Base-by-base conservation (phyloP, 2,888 invertebrate species). In the Machimus rusticus region DNA sequence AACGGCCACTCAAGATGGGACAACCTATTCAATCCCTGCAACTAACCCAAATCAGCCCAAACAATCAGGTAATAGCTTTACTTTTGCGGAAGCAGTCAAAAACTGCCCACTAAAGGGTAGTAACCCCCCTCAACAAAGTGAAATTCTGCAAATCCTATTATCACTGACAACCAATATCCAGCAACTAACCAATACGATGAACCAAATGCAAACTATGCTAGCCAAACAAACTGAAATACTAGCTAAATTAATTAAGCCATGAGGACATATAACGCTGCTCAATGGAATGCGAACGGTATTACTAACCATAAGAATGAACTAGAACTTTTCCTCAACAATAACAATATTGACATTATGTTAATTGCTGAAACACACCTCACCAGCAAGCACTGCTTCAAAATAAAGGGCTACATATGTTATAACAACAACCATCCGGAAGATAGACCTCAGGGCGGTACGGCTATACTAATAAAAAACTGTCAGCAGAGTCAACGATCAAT, bases 271-370 rank as follows among this genome's bases (percentile, higher is more conserved):
- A 76, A 5, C 28, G 28, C 12, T 31, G 76, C 76, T 19, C 76
- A 76, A 76, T 76, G 76, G 76, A 76, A 76, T 31, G 76, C 76
- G 14, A 76, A 76, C 76, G 76, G 76, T 37, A n/a, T 76, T 9
- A n/a, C 76, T 37, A 76, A 76, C 34, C 76, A 76, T 34, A 76
- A 34, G 14, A 28, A 76, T 28, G 76, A 76, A 14, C 76, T 76
- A 76, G 76, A 76, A 76, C 1, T 76, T 8, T 76, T 76, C 37
- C 76, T 76, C 19, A 76, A 39, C 34, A 39, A 28, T 6, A 76
- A 76, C 76, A 28, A 76, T 28, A 76, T 76, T 5, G 76, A 76
- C 76, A 76, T 76, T 12, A 76, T 76, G 76, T 28, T 76, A 76
- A 14, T 76, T 9, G 14, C 76, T 34, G 76, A 76, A 76, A 76